Base-by-base conservation (phyloP, 2,888 invertebrate genomes). In the Nipponacmea schrenckii region DNA sequence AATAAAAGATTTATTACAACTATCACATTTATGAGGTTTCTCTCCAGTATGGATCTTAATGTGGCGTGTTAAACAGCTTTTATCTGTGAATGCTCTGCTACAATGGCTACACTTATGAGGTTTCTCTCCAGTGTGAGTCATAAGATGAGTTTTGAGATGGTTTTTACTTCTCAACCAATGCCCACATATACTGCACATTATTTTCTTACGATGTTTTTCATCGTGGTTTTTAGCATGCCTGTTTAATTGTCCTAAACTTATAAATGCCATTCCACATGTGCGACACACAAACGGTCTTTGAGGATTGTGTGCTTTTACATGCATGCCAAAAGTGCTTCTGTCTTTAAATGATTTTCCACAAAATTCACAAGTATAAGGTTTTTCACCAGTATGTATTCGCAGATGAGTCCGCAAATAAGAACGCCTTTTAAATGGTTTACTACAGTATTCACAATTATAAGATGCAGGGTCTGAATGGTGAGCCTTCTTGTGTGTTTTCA, bases 371-470 rank as follows among this genome's bases (percentile, higher is more conserved):
- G 31, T 14, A 44, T 48, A 67, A 14, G 62, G 62, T 26, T 62
- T 68, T 50, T 67, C 67, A 8, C 65, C 67, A 2, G 71, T 67
- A 44, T 71, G 71, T 27, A 64, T 67, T 62, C 67, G 8, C 24
- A 50, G 26, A 31, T 71, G 71, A 14, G n/a, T 44, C 17, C 44
- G 17, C 5, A 71, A 63, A 24, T 62, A 26, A 24, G 24, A 39
- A 4, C 15, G 24, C 15, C 12, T 17, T 15, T 26, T 44, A 45
- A 62, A 67, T 26, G 45, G 20, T 56, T 62, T 67, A 27, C 68
- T 67, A 63, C 71, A 71, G 10, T 63, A 20, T 46, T 67, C 67
- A 63, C 71, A 71, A 50, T 45, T 62, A 46, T 39, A 67, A n/a
- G 71, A 63, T 62, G 27, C 62, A 45, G 56, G 63, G 26, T 63